Percentiles rank a stretch among this genome's conserved stretches.
phyloP scores from a whole-genome alignment of 2,797 vertebrate genomes.

The Macropus fuliginosus region DNA sequence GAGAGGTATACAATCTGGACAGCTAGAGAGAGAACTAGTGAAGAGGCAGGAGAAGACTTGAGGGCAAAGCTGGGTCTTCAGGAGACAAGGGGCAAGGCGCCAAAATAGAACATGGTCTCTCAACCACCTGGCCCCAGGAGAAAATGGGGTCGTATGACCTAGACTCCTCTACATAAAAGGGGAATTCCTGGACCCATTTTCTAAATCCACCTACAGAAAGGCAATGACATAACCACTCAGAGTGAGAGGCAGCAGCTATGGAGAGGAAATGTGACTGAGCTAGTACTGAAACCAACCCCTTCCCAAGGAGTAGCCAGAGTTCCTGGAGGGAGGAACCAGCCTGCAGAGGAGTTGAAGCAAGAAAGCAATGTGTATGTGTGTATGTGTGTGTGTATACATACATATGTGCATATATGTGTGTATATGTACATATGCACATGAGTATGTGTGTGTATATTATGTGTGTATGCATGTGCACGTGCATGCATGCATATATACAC shows the following conservation, averaged over 20 bases:
- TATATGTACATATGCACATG: too few relatives aligned
- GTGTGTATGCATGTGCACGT: too few relatives aligned
- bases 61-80: background rate
- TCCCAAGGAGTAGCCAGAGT: background rate
- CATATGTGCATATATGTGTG: too few relatives aligned
- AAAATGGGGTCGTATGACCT: background rate
- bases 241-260: rapidly evolving
- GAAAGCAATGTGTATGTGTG: background rate
- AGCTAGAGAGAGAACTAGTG: background rate
- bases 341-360: background rate
- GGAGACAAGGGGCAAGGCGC: background rate
- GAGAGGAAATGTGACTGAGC: background rate
- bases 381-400: too few relatives aligned
- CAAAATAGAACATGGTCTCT: background rate
- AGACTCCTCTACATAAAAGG: background rate
- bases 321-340: background rate
- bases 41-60: background rate
- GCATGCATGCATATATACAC: too few relatives aligned
- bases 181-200: background rate
- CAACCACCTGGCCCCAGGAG: background rate
- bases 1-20: background rate
- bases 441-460: too few relatives aligned
- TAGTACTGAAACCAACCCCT: background rate
- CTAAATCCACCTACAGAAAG: background rate
- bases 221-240: background rate